Conservation (phyloP, 2,888 invertebrate species). For the Ypsolopha sequella region DNA sequence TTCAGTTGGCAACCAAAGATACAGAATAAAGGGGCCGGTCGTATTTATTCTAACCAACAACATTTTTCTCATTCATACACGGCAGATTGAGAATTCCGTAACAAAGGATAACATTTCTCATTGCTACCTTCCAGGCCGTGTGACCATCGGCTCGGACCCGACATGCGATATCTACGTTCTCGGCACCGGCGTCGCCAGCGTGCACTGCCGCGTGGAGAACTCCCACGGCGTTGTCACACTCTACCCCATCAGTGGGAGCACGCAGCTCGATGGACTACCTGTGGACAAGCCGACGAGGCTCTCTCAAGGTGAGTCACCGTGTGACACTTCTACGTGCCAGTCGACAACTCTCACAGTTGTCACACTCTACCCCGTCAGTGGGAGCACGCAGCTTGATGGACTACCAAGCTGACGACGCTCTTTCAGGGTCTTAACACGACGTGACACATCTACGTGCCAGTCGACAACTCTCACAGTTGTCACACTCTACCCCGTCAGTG, state of each 20-base stretch:
- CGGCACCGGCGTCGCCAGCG: slow-evolving; percentile 86
- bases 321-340: too few relatives aligned
- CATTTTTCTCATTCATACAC: too few relatives aligned
- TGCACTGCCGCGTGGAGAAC: slow-evolving; percentile 91
- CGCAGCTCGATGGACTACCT: slow-evolving; percentile 80
- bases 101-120: neutral
- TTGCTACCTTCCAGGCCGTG: slow-evolving; percentile 77
- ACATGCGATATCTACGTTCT: slow-evolving; percentile 87
- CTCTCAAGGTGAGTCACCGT: slow-evolving; percentile 77
- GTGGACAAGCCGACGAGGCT: slow-evolving; percentile 81
- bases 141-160: slow-evolving; percentile 83
- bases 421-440: slow-evolving; percentile 88
- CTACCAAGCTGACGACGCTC: slow-evolving; percentile 78
- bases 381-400: slow-evolving; percentile 83
- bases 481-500: slow-evolving; percentile 83
- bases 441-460: slow-evolving; percentile 89
- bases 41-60: too few relatives aligned
- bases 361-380: slow-evolving; percentile 82
- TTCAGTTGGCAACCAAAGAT: too few relatives aligned
- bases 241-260: slow-evolving; percentile 79
- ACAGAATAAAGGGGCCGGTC: too few relatives aligned
- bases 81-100: too few relatives aligned
- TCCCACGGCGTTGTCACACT: slow-evolving; percentile 87
- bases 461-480: slow-evolving; percentile 89
- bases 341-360: slow-evolving; percentile 89